phyloP scores from a whole-genome alignment of 1,140 invertebrate genomes.

The Drosophila obscura region DNA sequence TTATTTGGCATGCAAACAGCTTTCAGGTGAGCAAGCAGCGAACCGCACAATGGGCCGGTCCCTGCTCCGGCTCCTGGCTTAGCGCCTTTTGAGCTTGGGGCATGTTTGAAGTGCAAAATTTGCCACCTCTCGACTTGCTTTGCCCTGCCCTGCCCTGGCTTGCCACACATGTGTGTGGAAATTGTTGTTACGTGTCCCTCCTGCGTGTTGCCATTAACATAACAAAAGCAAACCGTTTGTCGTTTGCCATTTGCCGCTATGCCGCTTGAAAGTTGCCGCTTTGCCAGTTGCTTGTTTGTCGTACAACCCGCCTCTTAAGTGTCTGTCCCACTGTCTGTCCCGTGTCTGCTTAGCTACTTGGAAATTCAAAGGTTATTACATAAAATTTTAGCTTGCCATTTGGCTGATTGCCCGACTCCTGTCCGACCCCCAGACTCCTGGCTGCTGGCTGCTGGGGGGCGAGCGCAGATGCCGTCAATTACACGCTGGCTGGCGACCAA shows the following conservation, averaged over 20 bases:
- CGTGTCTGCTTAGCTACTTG: constrained; percentile 60
- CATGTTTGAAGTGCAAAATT: constrained; percentile 66
- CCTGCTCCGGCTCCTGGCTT: not conserved
- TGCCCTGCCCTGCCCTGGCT: constrained; percentile 22
- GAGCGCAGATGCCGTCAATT: constrained; percentile 24
- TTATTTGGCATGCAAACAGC: constrained; percentile 80
- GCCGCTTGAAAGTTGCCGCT: constrained; percentile 22
- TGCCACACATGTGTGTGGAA: constrained; percentile 53
- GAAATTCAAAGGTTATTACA: constrained; percentile 82
- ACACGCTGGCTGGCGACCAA: constrained; percentile 35
- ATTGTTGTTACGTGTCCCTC: constrained; percentile 74
- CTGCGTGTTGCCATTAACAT: constrained; percentile 71
- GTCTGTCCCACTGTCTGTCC: constrained; percentile 49
- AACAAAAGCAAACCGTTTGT: constrained; percentile 65
- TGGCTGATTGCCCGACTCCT: constrained; percentile 72
- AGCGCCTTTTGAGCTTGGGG: not conserved
- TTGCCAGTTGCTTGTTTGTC: constrained; percentile 53
- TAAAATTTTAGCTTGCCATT: constrained; percentile 81
- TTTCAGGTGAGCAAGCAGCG: constrained; percentile 28
- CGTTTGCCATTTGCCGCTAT: constrained; percentile 21
- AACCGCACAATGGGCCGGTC: constrained; percentile 15
- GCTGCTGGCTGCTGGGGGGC: not conserved
- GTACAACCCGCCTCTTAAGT: constrained; percentile 52
- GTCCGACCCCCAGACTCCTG: constrained; percentile 23
- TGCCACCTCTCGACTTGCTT: constrained; percentile 41